Evolutionary conservation across 2,113 vertebrate genomes (phyloP), one percentile per base, ranked within the genome.

Genomic region (Pogona vitticeps): DNA sequence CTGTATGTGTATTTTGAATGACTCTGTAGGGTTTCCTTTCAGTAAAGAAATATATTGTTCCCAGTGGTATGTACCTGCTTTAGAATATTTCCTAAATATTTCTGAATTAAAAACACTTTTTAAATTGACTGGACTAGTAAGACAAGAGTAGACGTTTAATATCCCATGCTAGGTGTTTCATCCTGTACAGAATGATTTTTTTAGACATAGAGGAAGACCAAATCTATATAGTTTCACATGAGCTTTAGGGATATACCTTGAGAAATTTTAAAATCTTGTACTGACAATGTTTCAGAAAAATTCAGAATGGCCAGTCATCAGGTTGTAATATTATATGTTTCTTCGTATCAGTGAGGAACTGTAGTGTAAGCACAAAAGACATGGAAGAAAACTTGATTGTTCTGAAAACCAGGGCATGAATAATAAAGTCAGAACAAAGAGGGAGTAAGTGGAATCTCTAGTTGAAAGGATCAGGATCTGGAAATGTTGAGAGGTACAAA

Each of bases 31-130:
- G 17, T 85, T 89, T 85, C 87, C 58, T 80, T 65, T 26, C 56
- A 59, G 56, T 61, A 89, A 91, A 91, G 18, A 89, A 86, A 58
- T 87, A 33, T 26, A 36, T 81, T 82, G 72, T 86, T 58, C 68
- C 88, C 84, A 73, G 10, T 65, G 52, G 42, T 7, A 38, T 10
- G n/a, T 67, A n/a, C 7, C 73, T 85, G 7, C 23, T 85, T 68
- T 20, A 82, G 23, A 83, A 36, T 1, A 15, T 0, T 6, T 52
- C 0, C 0, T 75, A 40, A 8, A 61, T 76, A 36, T 70, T 76
- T 83, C 36, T 86, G 52, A 88, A 89, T 84, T 70, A 0, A 2
- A 76, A 88, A 88, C 42, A 63, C 46, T 65, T 81, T 80, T 52
- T 38, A 1, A 52, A 52, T 38, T 31, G 6, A 14, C 5, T 52